Percentiles rank a stretch among this genome's conserved stretches.
phyloP scores from a whole-genome alignment of 2,113 vertebrate genomes.

The Megalops atlanticus region DNA sequence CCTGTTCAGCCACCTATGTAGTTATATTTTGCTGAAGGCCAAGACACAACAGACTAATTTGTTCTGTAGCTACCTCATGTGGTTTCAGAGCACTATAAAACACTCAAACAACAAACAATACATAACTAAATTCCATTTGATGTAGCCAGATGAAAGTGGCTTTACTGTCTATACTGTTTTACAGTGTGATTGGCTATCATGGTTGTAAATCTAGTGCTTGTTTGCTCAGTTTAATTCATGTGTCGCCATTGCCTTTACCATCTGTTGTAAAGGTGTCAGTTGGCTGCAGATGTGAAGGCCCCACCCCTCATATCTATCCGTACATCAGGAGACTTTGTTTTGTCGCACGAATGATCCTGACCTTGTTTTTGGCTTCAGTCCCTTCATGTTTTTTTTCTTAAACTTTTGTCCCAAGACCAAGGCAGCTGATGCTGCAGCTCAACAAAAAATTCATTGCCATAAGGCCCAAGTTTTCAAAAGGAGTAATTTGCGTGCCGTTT shows the following conservation, averaged over 20 bases:
- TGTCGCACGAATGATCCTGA: neutral
- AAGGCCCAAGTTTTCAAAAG: neutral
- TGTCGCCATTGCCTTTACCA: neutral
- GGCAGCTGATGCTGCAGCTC: neutral
- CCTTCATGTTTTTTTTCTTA: neutral
- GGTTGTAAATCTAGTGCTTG: neutral
- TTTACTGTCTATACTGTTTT: neutral
- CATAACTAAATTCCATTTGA: neutral
- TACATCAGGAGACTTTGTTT: neutral
- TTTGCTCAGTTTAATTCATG: neutral
- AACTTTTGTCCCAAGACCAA: neutral
- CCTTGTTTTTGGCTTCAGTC: neutral
- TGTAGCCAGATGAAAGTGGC: neutral
- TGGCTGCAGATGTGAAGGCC: constrained; percentile 3
- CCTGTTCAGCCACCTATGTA: no score
- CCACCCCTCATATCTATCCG: neutral
- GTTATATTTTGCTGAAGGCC: no score
- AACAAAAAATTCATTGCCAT: neutral
- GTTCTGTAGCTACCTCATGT: neutral
- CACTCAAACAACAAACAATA: neutral
- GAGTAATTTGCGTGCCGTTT: neutral
- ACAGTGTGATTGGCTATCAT: neutral
- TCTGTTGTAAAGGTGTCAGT: constrained; percentile 6
- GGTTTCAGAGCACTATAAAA: neutral
- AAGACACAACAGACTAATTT: neutral